phyloP scores from a whole-genome alignment of 2,113 vertebrate species.

The Campylomormyrus numenius region DNA sequence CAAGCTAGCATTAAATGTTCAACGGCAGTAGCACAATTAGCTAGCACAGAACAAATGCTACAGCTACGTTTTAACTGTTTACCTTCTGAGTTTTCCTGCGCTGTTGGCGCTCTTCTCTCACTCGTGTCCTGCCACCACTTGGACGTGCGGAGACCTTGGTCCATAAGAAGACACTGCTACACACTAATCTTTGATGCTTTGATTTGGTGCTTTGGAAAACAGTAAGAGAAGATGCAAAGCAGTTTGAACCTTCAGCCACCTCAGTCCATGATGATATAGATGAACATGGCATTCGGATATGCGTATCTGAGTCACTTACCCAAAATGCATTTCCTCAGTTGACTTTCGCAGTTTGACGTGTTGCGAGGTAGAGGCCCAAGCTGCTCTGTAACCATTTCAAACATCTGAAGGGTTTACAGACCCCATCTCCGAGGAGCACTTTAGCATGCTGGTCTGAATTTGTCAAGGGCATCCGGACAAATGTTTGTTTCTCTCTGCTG shows the following conservation, averaged over 20 bases:
- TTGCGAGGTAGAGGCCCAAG: background rate
- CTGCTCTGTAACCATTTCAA: background rate
- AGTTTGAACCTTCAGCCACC: background rate
- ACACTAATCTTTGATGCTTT: background rate
- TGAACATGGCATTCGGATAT: background rate
- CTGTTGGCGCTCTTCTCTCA: background rate
- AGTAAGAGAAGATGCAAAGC: background rate
- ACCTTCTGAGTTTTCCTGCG: background rate
- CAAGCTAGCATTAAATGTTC: background rate
- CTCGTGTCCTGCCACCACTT: background rate
- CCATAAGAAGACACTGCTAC: background rate
- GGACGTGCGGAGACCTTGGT: background rate
- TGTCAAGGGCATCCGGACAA: background rate
- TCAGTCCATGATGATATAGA: background rate
- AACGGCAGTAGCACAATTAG: background rate
- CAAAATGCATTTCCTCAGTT: conserved; percentile 21
- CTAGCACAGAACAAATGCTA: background rate
- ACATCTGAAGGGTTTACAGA: conserved; percentile 12
- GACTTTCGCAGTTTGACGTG: background rate
- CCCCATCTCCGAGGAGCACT: background rate
- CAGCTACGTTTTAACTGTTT: background rate
- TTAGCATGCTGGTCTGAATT: background rate
- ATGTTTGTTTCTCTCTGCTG: background rate
- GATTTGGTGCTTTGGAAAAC: background rate
- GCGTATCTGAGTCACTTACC: conserved; percentile 17